Evolutionary conservation across 2,797 vertebrate species (phyloP), one percentile per base, ranked within the genome.

Genomic region (Melanogrammus aeglefinus): DNA sequence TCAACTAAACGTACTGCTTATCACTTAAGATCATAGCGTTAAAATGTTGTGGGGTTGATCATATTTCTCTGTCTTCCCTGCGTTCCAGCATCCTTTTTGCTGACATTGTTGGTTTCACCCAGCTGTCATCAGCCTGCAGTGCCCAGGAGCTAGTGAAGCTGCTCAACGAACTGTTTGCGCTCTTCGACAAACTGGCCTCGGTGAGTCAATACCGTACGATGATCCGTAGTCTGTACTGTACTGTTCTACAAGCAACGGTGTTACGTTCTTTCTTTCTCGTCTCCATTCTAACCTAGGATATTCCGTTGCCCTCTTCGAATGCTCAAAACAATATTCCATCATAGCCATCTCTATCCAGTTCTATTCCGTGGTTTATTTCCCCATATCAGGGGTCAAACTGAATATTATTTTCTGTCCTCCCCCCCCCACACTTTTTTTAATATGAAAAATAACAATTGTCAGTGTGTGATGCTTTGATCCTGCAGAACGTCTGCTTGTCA

Each of bases 101-200:
- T 0, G 97, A 98, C 90, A 98, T 99, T 0, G 97, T 99, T 77
- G 97, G 97, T 75, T 99, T 99, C 92, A 98, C 97, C 0, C 97
- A 98, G 91, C 92, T 99, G 44, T 99, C 97, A 0, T 98, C 97
- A 0, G 84, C 93, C 72, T 98, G 97, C 79, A 98, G 96, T 0
- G 97, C 97, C 44, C 97, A 98, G 78, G 97, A 99, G 91, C 95
- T 99, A 0, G 97, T 99, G 38, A 99, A 98, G 88, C 93, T 99
- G 80, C 95, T 99, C 29, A 99, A 99, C 0, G 96, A 99, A 81
- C 95, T 99, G 78, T 99, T 99, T 0, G 97, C 97, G 63, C 94
- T 96, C 80, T 99, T 99, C 0, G 97, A 99, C 88, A 98, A 96
- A 91, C 91, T 99, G 87, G 97, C 97, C 3, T 95, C 94, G 0